Base-by-base conservation (phyloP, 2,113 vertebrate genomes). In the Pelobates fuscus region DNA sequence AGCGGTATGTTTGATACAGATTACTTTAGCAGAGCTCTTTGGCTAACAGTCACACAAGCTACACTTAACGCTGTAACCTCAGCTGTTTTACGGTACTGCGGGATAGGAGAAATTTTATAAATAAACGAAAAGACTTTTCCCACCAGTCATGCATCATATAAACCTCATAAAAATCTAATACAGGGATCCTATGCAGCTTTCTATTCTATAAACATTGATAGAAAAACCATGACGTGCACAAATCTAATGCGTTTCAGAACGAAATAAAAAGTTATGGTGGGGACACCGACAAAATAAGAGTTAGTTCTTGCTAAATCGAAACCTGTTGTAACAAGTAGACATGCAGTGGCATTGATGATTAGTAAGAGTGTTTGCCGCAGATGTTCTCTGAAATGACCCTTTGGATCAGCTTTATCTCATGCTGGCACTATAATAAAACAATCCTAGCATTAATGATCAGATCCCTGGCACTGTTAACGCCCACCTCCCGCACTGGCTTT, bases 351-450 rank as follows among this genome's bases (percentile, higher is more conserved):
- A n/a, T 61, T 49, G 10, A 37, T 71, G 41, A 21, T 71, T 71
- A 59, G 25, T 29, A 49, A 43, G 26, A 71, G 60, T 14, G 18
- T 49, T 62, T 41, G 57, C 69, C 14, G 58, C 58, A 62, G 23
- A 61, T 29, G 43, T 30, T 23, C 29, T 27, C 26, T 30, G 57
- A 62, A 32, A 7, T 20, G 37, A 27, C 68, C 57, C 41, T 61
- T 29, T 60, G 32, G 32, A 20, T 25, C 70, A 49, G 49, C 17
- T 18, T 71, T 71, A 71, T 71, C 58, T 71, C 14, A 2, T 18
- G 43, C 70, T 71, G 70, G 70, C 70, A 71, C n/a, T 1, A 52
- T 25, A 71, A 55, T 27, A 59, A 70, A 70, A 46, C 70, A 62
- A 41, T 37, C 18, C 70, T 57, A 61, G 26, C 70, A 49, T 71